Base-by-base conservation (phyloP, 2,113 vertebrate species). In the Chaetorhynchus papuensis region DNA sequence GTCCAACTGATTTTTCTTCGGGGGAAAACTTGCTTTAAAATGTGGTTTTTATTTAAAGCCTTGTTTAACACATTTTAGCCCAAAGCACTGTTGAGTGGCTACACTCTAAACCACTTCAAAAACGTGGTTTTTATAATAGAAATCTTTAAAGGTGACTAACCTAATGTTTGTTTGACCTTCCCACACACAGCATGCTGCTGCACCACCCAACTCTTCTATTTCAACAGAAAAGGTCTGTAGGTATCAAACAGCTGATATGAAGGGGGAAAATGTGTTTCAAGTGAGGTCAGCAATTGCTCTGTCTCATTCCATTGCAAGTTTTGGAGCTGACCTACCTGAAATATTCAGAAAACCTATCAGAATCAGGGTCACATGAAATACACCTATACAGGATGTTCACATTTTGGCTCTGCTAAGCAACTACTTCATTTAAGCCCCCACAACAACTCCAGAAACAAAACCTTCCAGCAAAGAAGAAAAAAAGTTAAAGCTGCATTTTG, bases 41-140 rank as follows among this genome's bases (percentile, higher is more conserved):
- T 81, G 87, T 90, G 92, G 59, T 88, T 97, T 95, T 87, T 90
- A 83, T 96, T 97, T 94, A 93, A 96, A 93, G 72, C 47, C 82
- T 83, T 92, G 90, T 90, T 74, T 63, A 92, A 96, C 79, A 86
- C 64, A 23, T 89, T 92, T 83, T 90, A 87, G 92, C 90, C 88
- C 88, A 93, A 83, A 95, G 89, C 89, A 74, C 85, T 89, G 63
- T 87, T 89, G 90, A 83, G 87, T 75, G 64, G 82, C 84, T 87
- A 56, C 50, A 81, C 75, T 91, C 63, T 86, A 80, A 86, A 93
- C 71, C 87, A 91, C 94, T 94, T 94, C 78, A 91, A 93, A 96
- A 96, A 80, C 11, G 37, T 90, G 87, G 0, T 85, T 90, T 93
- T 86, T 87, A 65, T 89, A 89, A 87, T 1, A 91, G 44, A 89